Percentiles rank a stretch among this genome's conserved stretches.
Evolutionary conservation across 2,113 vertebrate genomes (phyloP).

Genomic region (Tor tambroides): DNA sequence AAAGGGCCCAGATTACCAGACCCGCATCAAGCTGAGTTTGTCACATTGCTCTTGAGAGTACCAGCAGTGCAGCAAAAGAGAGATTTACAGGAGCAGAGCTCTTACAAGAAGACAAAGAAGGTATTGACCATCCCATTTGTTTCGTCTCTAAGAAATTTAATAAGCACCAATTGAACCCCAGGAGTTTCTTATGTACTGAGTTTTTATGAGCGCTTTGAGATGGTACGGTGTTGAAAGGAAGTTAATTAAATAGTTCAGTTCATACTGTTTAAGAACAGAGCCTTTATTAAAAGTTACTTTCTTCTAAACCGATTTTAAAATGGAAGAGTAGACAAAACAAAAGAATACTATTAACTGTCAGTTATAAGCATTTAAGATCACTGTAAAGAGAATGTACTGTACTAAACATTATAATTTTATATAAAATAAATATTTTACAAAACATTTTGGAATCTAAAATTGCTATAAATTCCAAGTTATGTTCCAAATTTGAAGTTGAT

Average conservation of each 20-base stretch:
- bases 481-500: too few species aligned
- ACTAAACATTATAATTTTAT: too few species aligned
- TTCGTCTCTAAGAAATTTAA: too few species aligned
- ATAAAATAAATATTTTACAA: too few species aligned
- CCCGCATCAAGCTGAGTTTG: slow-evolving; percentile 3
- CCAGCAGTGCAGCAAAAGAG: background rate
- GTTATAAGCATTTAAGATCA: too few species aligned
- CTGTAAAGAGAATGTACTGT: too few species aligned
- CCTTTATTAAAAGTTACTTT: background rate
- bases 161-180: background rate
- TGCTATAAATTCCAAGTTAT: too few species aligned
- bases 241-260: background rate
- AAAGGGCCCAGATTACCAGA: slow-evolving; percentile 2
- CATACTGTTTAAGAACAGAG: background rate
- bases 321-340: too few species aligned
- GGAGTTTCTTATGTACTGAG: background rate
- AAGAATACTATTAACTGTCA: too few species aligned
- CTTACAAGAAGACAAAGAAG: too few species aligned
- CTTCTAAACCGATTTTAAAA: background rate
- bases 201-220: background rate
- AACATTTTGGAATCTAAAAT: too few species aligned
- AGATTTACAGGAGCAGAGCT: background rate
- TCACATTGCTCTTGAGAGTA: slow-evolving; percentile 6
- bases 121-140: too few species aligned
- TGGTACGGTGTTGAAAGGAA: background rate